These are phyloP conservation scores for Pelusios castaneus DNA, from an alignment of 2,113 vertebrate genomes.

Conservation along the genomic window DNA sequence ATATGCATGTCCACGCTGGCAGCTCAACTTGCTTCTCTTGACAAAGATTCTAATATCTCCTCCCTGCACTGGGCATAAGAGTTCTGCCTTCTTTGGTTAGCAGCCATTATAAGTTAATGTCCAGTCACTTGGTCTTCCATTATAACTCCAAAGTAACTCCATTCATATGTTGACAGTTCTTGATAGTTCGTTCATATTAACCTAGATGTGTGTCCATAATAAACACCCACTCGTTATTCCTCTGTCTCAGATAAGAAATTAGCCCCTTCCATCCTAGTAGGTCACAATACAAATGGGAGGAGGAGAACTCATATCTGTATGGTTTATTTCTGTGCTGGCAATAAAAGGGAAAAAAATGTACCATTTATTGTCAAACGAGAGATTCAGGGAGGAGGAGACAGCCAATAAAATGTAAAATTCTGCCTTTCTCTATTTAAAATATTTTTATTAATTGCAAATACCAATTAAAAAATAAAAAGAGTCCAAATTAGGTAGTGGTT, in stretches of 20 bases:
- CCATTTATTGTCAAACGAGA: not conserved
- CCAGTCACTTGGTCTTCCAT: not conserved
- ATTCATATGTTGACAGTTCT: not conserved
- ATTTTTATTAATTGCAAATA: not conserved
- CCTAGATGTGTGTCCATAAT: not conserved
- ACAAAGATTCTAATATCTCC: not conserved
- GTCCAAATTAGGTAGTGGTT: not conserved
- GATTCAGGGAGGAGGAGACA: not conserved
- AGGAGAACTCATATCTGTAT: not conserved
- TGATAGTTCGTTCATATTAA: not conserved
- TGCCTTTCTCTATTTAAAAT: not conserved
- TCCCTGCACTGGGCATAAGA: not conserved
- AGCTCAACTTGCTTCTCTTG: not conserved
- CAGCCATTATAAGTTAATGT: not conserved
- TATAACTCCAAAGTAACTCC: not conserved
- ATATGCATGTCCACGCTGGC: not conserved
- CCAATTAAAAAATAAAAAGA: not conserved
- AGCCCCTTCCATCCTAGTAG: not conserved
- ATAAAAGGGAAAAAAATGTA: not conserved
- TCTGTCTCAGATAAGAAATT: not conserved
- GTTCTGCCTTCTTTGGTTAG: not conserved
- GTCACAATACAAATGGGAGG: not conserved
- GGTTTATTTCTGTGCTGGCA: not conserved
- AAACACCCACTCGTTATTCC: not conserved
- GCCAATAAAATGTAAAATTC: not conserved